Evolutionary conservation across 1,140 invertebrate genomes (phyloP).

Genomic region (Heliconius eleuchia): DNA sequence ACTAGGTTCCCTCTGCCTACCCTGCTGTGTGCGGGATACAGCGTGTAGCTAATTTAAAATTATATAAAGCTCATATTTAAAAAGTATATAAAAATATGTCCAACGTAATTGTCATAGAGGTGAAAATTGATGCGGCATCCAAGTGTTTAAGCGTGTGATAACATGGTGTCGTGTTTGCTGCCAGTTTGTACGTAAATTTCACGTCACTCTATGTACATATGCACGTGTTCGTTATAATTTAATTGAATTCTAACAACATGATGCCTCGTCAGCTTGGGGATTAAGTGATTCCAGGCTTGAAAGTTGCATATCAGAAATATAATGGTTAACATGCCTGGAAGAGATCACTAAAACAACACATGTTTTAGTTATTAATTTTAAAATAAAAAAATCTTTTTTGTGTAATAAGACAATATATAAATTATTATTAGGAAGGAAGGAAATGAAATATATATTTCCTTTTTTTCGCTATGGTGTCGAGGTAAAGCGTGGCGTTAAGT

Average conservation of each 20-base stretch:
- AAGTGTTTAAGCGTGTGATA: constrained; percentile 7
- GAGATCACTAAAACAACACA: too few species aligned
- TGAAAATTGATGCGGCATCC: background rate
- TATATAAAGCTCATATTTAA: background rate
- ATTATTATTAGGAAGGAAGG: too few species aligned
- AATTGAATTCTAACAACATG: constrained; percentile 51
- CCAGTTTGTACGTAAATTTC: constrained; percentile 27
- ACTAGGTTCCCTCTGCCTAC: too few species aligned
- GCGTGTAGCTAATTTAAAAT: too few species aligned
- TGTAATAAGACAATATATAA: too few species aligned
- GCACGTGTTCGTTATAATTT: constrained; percentile 43
- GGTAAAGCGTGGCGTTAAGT: too few species aligned
- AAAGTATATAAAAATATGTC: background rate
- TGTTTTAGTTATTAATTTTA: too few species aligned
- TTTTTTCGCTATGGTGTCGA: too few species aligned
- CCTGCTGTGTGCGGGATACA: too few species aligned
- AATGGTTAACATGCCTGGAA: constrained; percentile 15
- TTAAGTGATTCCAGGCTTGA: constrained; percentile 43
- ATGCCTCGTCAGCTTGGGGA: constrained; percentile 46
- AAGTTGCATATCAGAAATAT: constrained; percentile 33
- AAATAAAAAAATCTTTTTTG: too few species aligned
- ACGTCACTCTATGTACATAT: constrained; percentile 23
- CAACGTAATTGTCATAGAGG: background rate
- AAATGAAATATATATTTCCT: too few species aligned
- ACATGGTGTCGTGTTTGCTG: background rate